Base-by-base conservation (phyloP, 2,888 invertebrate species). In the Pollenia labialis region DNA sequence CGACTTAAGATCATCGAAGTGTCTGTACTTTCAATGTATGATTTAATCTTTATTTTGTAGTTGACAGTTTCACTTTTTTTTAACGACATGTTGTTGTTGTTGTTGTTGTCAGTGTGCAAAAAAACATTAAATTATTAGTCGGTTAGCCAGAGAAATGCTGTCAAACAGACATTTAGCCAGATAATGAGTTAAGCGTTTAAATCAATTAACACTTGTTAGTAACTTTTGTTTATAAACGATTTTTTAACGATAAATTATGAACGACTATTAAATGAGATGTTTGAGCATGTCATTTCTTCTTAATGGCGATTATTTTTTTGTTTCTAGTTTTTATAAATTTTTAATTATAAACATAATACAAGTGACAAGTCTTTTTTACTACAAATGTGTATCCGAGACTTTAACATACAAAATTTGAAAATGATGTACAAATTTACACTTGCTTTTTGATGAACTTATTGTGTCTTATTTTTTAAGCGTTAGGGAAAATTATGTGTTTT, bases 41-140 rank as follows among this genome's bases (percentile, higher is more conserved):
- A 32, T 32, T 32, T 32, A 7, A 52, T 2, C 16, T 52, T 32
- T 32, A 32, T 32, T 32, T 69, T 69, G 23, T 12, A 40, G 10
- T 52, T 52, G 42, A 32, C 44, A 71, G 48, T 81, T 81, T 81
- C 80, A 72, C 80, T 81, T 79, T 71, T 66, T 62, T 56, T 52
- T 40, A 12, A 11, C 12, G 9, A 23, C 46, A 16, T 14, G 9
- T n/a, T 68, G 11, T 7, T 64, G 52, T 32, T 14, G 9, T n/a
- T 68, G 11, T 7, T 64, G 52, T 12, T 32, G 6, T 16, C n/a
- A 48, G 58, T 69, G 52, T 60, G 44, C 6, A 32, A 32, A 32
- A 32, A 32, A 32, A 32, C 4, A 32, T 48, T 14, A 10, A 54
- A 56, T 23, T 3, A 48, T 18, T 16, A 42, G 60, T 7, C 16